Evolutionary conservation across 2,888 invertebrate species (phyloP), one percentile per base, ranked within the genome.

Genomic region (Andrena fulva): DNA sequence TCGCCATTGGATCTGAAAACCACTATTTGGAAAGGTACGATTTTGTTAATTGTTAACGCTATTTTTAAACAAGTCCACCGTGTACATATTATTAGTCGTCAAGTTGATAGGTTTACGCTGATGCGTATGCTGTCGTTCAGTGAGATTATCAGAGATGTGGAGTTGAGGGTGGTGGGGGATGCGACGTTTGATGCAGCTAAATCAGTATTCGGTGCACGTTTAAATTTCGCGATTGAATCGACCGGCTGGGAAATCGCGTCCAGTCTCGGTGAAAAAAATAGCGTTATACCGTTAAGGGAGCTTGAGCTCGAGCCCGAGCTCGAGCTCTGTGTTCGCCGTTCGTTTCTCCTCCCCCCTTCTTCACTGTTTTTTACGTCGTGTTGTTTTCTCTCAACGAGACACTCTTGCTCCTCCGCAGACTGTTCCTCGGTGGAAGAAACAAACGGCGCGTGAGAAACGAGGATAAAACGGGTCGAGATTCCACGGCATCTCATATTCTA

Each of bases 201-300:
- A 67, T 31, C 52, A 3, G 50, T 29, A 48, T 24, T 27, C 24
- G 35, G 12, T 56, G 7, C 31, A 33, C 31, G 54, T 52, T 54
- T 7, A 48, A 75, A 76, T 76, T 76, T 76, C n/a, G 27, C 42
- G 56, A 69, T 56, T 31, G 42, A 59, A 62, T 67, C 52, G 54
- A 24, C 35, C 16, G 29, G 12, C n/a, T 24, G 48, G 29, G 35
- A 68, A 66, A 77, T 67, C 52, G 10, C 29, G 42, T 67, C n/a
- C 67, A 48, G 3, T 54, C 35, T 62, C 20, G 33, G 5, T 2
- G 48, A 59, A 75, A 89, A 86, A 90, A 89, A 87, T 84, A 63
- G 52, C 67, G 87, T 90, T 92, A 91, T 91, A 91, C 91, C 92
- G 92, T 92, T 92, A 91, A 90, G 90, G 90, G 90, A 90, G 89